A percentile compares a stretch with the other conserved stretches of the same genome.
Evolutionary conservation across 2,113 vertebrate genomes (phyloP).

Genomic region (Martes martes): DNA sequence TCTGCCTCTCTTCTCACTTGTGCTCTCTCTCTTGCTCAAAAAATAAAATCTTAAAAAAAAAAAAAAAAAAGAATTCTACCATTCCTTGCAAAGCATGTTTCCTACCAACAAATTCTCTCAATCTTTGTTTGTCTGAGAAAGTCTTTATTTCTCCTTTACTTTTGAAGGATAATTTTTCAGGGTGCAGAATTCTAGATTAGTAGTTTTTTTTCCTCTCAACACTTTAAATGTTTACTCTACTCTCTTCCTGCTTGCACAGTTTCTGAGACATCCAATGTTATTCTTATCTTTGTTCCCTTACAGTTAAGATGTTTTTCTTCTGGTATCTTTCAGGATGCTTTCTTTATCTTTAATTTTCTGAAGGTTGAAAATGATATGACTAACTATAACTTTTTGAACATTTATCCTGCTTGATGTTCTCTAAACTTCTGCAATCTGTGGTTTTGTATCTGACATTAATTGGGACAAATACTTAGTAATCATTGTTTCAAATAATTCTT

Average conservation of each 20-base stretch:
- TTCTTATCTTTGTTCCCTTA: background rate
- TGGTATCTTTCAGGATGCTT: background rate
- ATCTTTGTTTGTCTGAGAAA: background rate
- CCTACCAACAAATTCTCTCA: background rate
- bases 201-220: background rate
- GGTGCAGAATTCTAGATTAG: background rate
- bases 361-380: background rate
- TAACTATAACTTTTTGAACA: background rate
- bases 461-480: too few relatives aligned
- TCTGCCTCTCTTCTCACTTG: too few relatives aligned
- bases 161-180: background rate
- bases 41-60: too few relatives aligned
- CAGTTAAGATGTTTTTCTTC: background rate
- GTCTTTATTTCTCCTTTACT: background rate
- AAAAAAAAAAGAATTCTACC: background rate
- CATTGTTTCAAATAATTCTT: too few relatives aligned
- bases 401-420: background rate
- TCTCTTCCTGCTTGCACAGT: background rate
- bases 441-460: too few relatives aligned
- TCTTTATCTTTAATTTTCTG: background rate
- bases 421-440: background rate
- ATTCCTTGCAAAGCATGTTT: background rate
- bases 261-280: background rate
- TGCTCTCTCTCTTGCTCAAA: too few relatives aligned
- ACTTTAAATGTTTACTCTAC: background rate